phyloP scores from a whole-genome alignment of 2,113 vertebrate species.

The Platycercus adscitus region DNA sequence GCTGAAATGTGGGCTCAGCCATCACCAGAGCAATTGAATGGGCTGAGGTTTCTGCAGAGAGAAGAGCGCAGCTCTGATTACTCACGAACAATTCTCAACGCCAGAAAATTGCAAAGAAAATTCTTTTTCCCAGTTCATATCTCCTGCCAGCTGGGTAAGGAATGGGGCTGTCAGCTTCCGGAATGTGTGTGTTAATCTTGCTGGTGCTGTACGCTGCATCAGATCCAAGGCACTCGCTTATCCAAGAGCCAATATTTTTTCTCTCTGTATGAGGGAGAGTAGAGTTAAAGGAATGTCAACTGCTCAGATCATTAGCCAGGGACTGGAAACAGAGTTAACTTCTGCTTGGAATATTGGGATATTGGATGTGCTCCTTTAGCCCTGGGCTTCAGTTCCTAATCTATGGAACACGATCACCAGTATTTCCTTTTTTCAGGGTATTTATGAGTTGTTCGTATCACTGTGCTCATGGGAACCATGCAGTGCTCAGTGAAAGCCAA shows the following conservation, averaged over 20 bases:
- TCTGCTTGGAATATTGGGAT: background rate
- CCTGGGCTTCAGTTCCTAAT: background rate
- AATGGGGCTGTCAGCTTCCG: background rate
- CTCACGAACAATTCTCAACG: background rate
- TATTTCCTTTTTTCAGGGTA: background rate
- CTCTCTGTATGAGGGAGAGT: background rate
- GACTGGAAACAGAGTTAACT: background rate
- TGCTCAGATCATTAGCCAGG: background rate
- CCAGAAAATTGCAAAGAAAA: slow-evolving; percentile 5
- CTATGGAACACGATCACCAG: background rate
- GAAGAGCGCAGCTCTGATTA: background rate
- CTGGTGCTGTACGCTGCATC: background rate
- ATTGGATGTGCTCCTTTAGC: background rate
- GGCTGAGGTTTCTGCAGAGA: background rate
- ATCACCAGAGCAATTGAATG: background rate
- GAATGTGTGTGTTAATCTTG: background rate
- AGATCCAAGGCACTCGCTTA: background rate
- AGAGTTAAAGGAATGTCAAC: background rate
- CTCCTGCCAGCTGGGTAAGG: background rate
- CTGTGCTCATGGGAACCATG: accelerated
- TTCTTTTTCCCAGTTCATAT: background rate
- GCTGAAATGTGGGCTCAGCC: background rate
- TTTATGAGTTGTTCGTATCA: background rate
- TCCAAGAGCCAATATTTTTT: background rate
- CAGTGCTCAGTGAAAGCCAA: background rate